These are phyloP conservation scores for Spatulosminthurus flaviceps DNA, from an alignment of 2,888 invertebrate species.

Conservation along the genomic window DNA sequence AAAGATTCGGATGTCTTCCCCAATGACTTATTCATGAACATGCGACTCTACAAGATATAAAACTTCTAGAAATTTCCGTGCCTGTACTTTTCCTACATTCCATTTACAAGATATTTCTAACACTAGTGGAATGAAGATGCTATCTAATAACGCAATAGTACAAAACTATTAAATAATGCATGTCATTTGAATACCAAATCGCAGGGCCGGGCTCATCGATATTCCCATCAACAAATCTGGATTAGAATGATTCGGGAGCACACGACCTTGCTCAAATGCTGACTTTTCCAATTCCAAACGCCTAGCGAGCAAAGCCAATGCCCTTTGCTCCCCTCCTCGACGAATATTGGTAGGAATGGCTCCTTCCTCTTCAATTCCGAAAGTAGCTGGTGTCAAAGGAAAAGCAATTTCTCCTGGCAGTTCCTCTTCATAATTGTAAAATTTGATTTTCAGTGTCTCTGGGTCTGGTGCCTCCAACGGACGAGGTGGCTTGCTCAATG, in stretches of 20 bases:
- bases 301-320: conserved; percentile 71
- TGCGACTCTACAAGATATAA: no score
- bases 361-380: conserved; percentile 70
- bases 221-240: conserved; percentile 74
- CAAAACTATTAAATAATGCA: background rate
- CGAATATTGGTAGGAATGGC: conserved; percentile 69
- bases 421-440: conserved; percentile 45
- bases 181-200: conserved; percentile 69
- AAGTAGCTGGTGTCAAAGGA: conserved; percentile 71
- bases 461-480: conserved; percentile 69
- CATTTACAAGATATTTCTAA: no score
- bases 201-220: conserved; percentile 76
- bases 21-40: no score
- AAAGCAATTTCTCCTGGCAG: conserved; percentile 50
- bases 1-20: no score
- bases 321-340: conserved; percentile 76
- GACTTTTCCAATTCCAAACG: conserved; percentile 69
- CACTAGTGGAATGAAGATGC: no score
- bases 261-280: conserved; percentile 70
- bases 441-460: conserved; percentile 45
- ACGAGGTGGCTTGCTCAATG: conserved; percentile 73
- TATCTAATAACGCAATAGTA: no score
- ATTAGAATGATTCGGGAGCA: conserved; percentile 75
- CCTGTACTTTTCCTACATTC: no score
- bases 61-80: no score